Evolutionary conservation across 2,888 invertebrate species (phyloP).

Genomic region (Malthinus seriepunctatus): DNA sequence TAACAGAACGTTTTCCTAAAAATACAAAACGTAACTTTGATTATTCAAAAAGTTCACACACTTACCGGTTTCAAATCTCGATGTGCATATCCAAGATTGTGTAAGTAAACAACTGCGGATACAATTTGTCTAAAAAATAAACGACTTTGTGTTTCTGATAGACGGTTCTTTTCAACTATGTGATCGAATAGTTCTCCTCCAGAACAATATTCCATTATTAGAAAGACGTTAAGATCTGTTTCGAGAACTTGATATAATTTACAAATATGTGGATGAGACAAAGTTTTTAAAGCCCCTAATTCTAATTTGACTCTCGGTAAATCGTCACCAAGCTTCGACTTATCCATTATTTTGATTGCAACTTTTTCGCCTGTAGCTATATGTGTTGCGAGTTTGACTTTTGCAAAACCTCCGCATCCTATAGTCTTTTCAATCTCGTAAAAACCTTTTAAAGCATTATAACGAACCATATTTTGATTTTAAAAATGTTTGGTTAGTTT

Average conservation of each 20-base stretch:
- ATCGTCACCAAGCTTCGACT: constrained; percentile 71
- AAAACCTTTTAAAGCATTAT: constrained; percentile 61
- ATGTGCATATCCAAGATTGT: constrained; percentile 76
- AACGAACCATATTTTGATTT: constrained; percentile 53
- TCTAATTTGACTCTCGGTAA: constrained; percentile 72
- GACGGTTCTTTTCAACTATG: constrained; percentile 73
- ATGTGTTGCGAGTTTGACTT: constrained; percentile 79
- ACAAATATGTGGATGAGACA: constrained; percentile 75
- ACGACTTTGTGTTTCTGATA: constrained; percentile 74
- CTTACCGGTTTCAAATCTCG: constrained; percentile 81
- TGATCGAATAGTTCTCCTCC: constrained; percentile 86
- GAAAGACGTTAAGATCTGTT: constrained; percentile 72
- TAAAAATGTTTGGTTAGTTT: not conserved
- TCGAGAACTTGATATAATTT: constrained; percentile 79
- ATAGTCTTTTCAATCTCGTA: constrained; percentile 72
- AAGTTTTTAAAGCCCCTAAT: constrained; percentile 70
- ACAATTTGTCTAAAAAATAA: constrained; percentile 78
- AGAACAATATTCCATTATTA: constrained; percentile 82
- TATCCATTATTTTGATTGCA: constrained; percentile 83
- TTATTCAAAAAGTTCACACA: constrained; percentile 23
- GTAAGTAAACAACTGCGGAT: constrained; percentile 77
- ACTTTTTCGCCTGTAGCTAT: constrained; percentile 78
- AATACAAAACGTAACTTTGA: constrained; percentile 27
- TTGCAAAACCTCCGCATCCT: constrained; percentile 79
- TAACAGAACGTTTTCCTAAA: constrained; percentile 76